Conservation (phyloP, 2,797 vertebrate genomes). For the Odontamblyopus rebecca region DNA sequence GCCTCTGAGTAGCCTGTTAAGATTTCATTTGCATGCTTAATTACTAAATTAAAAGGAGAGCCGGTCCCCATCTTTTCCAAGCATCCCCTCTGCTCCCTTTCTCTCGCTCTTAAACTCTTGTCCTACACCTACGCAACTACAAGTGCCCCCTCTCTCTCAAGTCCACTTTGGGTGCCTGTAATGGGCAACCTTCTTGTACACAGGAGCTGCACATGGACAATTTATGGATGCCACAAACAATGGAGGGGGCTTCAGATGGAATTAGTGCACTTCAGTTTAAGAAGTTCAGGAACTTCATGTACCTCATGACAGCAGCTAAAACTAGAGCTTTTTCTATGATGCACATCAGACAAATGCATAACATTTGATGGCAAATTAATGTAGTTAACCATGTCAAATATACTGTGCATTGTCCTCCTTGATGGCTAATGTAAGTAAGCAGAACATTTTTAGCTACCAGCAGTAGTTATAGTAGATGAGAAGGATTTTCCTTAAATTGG, state of each 20-base stretch:
- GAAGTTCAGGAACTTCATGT: constrained; percentile 37
- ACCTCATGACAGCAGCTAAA: constrained; percentile 24
- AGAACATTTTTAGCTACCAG: neutral
- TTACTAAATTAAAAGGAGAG: constrained; percentile 83
- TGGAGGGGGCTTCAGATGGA: constrained; percentile 38
- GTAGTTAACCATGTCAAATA: neutral
- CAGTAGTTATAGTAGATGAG: neutral
- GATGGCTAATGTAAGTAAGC: neutral
- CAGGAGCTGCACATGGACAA: constrained; percentile 28
- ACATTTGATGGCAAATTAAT: neutral
- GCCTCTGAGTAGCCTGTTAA: constrained; percentile 81
- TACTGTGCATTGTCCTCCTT: neutral
- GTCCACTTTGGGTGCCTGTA: constrained; percentile 63
- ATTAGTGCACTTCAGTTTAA: constrained; percentile 54
- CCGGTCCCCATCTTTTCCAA: constrained; percentile 73
- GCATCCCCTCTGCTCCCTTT: constrained; percentile 55
- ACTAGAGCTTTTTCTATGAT: constrained; percentile 36
- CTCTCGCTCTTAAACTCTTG: constrained; percentile 31
- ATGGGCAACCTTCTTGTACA: constrained; percentile 58
- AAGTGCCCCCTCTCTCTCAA: constrained; percentile 63
- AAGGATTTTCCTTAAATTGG: neutral
- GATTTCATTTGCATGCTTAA: constrained; percentile 86
- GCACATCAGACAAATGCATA: neutral
- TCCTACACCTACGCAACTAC: constrained; percentile 61
- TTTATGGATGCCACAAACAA: constrained; percentile 50